Base-by-base conservation (phyloP, 2,113 vertebrate species). In the Pygoscelis antarcticus region DNA sequence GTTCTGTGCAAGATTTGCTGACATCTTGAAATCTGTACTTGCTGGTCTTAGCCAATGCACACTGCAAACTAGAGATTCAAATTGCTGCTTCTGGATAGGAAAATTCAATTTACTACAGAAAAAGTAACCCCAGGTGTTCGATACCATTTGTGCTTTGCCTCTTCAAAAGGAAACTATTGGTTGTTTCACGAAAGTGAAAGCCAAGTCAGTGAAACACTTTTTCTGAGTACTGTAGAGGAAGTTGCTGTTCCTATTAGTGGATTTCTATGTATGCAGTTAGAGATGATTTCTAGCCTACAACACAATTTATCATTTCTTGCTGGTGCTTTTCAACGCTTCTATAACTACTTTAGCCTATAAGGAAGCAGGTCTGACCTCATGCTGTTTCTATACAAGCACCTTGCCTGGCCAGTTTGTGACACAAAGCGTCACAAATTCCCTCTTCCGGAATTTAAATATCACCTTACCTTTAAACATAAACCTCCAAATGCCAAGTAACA, bases 191-290 rank as follows among this genome's bases (percentile, higher is more conserved):
- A 95, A 96, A 97, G 89, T 80, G 95, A 97, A 96, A 97, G 87
- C 36, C 66, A 82, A 44, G 84, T 32, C 61, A 95, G 65, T 85
- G 81, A 95, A 95, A 96, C 30, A 38, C 19, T 64, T 90, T 77
- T 97, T 96, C 96, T 93, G 83, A 79, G 93, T 89, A 92, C 16
- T 9, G 44, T 10, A 64, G 71, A 94, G 83, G 94, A 97, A 96
- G 87, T 26, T 85, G 77, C 57, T 89, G 30, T 96, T 96, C 94
- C 78, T 85, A 85, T 85, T 68, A 95, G 49, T 77, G 54, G 57
- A 95, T 76, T 96, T 95, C 93, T 91, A 9, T 80, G 86, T 87
- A 92, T 19, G 80, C 60, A 95, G 32, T 21, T 54, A 84, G 64
- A 91, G 47, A 60, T 17, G 11, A 75, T 79, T 90, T 87, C 72